These are phyloP conservation scores for Brachystomella parvula DNA, from an alignment of 1,140 invertebrate species.

Conservation along the genomic window DNA sequence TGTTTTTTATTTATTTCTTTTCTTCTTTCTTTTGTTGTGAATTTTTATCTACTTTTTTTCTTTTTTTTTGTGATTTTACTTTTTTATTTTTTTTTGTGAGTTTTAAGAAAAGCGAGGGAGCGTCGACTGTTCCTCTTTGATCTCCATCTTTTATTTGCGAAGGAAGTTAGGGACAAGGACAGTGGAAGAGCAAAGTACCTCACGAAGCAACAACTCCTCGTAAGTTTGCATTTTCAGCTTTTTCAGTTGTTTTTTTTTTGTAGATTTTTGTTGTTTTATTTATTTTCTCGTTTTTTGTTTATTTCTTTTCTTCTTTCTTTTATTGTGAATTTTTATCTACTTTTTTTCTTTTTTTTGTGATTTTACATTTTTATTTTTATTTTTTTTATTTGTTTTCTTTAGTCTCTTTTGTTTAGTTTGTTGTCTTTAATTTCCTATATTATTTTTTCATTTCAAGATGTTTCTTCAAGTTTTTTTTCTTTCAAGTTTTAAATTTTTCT, in stretches of 20 bases:
- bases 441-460: no score
- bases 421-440: no score
- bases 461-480: no score
- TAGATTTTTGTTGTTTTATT: not conserved
- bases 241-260: not conserved
- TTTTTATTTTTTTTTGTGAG: not conserved
- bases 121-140: slow-evolving; percentile 98
- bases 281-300: no score
- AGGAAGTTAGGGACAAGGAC: slow-evolving; percentile 97
- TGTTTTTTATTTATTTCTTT: not conserved
- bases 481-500: no score
- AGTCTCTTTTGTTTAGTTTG: no score
- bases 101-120: slow-evolving; percentile 79
- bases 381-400: not conserved
- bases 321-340: not conserved
- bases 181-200: slow-evolving; percentile 85
- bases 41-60: not conserved
- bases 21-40: not conserved
- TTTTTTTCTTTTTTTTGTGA: no score
- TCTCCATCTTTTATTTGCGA: slow-evolving; percentile 89
- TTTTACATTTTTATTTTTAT: not conserved
- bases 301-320: not conserved
- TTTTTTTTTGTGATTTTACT: not conserved
- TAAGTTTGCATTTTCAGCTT: slow-evolving; percentile 52
- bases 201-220: slow-evolving; percentile 82